Evolutionary conservation across 2,888 invertebrate species (phyloP), one percentile per base, ranked within the genome.

Genomic region (Phortica magna): DNA sequence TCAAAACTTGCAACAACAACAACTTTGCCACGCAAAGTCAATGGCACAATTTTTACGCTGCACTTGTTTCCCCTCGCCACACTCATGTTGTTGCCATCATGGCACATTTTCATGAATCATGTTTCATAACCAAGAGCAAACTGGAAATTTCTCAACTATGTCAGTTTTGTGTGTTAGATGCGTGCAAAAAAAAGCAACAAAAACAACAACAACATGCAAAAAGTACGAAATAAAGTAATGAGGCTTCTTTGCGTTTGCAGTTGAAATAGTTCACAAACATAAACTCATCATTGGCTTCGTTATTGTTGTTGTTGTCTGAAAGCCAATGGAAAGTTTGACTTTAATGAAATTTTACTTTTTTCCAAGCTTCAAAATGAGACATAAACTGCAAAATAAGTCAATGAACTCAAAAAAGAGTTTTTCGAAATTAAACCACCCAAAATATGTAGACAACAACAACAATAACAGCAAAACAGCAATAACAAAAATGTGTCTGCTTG

Each of bases 141-240:
- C 71, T 57, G 68, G 68, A 41, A 41, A 48, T 68, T 68, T 68
- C 68, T 61, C 22, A 61, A 22, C 61, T 3, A 14, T 39, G 14
- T 9, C 41, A 67, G 67, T 41, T 14, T 1, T 14, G 31, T 48
- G 43, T 64, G n/a, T 22, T n/a, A 17, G 3, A 17, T 77, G 78
- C 75, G 76, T 82, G 84, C 83, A 88, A 22, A 31, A 67, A 41
- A 65, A n/a, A 14, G 5, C 77, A 70, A 31, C 48, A 19, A 79
- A 41, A 53, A 39, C 74, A 68, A 76, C 31, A 31, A 31, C 31
- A 31, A 31, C 31, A 4, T 31, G n/a, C 31, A 31, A 1, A 31
- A 31, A 31, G 31, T 4, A 31, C 31, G 2, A 75, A 78, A 76
- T 76, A 72, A 76, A 75, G 71, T 42, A 12, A 12, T 48, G 48